Conservation (phyloP, 1,140 invertebrate species). For the Aphis craccivora region DNA sequence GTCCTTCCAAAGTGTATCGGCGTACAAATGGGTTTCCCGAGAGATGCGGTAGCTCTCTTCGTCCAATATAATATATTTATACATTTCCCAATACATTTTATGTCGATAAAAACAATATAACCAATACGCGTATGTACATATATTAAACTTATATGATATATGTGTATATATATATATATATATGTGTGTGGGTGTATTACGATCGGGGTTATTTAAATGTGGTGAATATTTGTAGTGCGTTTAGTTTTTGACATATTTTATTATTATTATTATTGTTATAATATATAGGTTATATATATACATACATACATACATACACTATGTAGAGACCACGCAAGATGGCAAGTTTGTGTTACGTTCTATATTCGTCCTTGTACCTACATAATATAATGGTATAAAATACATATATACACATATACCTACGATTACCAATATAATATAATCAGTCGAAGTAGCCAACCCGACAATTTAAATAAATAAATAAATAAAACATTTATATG, state of each 20-base stretch:
- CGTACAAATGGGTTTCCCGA: background rate
- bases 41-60: background rate
- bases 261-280: background rate
- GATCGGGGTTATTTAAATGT: slow-evolving; percentile 9
- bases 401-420: background rate
- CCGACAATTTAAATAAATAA: slow-evolving; percentile 7
- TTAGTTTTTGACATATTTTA: background rate
- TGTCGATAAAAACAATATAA: slow-evolving; percentile 3
- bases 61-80: background rate
- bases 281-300: too few species aligned
- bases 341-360: background rate
- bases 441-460: background rate
- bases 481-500: slow-evolving; percentile 18
- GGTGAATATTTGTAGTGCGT: background rate
- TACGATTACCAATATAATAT: background rate
- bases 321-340: background rate
- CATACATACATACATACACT: background rate
- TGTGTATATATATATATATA: too few species aligned
- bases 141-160: background rate
- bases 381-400: background rate
- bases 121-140: background rate
- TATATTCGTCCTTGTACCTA: background rate
- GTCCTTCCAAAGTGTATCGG: background rate
- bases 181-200: background rate
- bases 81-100: background rate